phyloP scores from a whole-genome alignment of 2,797 vertebrate species.

The Lateolabrax maculatus region DNA sequence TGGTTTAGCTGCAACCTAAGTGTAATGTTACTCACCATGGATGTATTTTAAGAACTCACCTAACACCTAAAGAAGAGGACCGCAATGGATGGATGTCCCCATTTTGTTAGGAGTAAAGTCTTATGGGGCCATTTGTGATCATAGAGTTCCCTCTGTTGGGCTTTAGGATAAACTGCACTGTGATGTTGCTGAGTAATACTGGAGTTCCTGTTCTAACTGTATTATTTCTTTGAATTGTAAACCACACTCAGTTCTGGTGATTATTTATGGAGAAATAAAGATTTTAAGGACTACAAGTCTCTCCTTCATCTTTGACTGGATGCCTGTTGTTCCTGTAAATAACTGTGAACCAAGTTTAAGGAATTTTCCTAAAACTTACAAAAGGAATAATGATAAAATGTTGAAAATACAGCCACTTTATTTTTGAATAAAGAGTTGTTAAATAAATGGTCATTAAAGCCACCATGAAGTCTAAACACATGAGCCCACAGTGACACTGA shows the following conservation, averaged over 20 bases:
- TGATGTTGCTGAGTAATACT: background rate
- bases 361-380: no score
- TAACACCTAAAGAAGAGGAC: background rate
- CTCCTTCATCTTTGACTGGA: background rate
- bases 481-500: no score
- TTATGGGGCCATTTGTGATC: background rate
- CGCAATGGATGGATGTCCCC: no score
- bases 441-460: no score
- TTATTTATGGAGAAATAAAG: background rate
- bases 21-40: no score
- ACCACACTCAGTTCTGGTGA: background rate
- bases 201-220: background rate
- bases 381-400: no score
- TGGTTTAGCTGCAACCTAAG: no score
- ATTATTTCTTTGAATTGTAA: background rate
- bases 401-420: no score
- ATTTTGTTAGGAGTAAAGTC: no score
- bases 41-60: no score
- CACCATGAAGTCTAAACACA: no score
- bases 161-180: background rate
- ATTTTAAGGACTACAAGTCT: background rate
- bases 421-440: no score
- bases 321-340: background rate
- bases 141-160: background rate
- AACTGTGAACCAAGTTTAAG: background rate